phyloP scores from a whole-genome alignment of 2,888 invertebrate species.

The Lysandra bellargus region DNA sequence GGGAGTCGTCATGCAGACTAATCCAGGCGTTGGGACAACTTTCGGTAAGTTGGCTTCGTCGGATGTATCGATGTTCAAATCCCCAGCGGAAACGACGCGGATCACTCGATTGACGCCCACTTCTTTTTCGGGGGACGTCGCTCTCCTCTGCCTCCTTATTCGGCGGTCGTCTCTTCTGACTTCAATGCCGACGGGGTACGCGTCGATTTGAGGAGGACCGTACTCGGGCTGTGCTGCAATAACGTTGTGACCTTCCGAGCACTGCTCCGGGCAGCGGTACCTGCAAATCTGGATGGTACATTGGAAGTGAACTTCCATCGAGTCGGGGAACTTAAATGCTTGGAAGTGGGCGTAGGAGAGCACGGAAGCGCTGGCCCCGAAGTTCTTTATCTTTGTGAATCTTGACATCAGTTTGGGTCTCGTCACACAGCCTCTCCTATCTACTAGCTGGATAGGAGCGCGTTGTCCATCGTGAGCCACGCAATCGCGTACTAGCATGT shows the following conservation, averaged over 20 bases:
- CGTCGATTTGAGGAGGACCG: conserved; percentile 84
- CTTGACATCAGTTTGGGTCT: conserved; percentile 95
- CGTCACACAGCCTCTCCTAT: conserved; percentile 95
- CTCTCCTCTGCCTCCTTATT: conserved; percentile 83
- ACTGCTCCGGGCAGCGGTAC: conserved; percentile 95
- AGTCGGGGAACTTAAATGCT: conserved; percentile 97
- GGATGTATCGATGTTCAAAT: conserved; percentile 89
- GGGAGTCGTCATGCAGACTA: conserved; percentile 97
- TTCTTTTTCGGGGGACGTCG: conserved; percentile 85
- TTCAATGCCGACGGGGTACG: conserved; percentile 81
- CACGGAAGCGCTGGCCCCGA: conserved; percentile 95
- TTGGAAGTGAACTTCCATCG: conserved; percentile 97
- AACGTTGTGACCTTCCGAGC: conserved; percentile 84
- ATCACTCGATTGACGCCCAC: conserved; percentile 94
- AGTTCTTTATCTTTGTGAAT: conserved; percentile 97
- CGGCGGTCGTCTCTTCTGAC: conserved; percentile 87
- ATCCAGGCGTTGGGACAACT: conserved; percentile 84
- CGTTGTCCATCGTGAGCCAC: conserved; percentile 97
- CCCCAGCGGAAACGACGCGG: conserved; percentile 94
- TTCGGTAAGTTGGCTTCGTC: conserved; percentile 83
- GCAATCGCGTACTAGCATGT: conserved; percentile 96
- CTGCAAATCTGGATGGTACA: conserved; percentile 97
- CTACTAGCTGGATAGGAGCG: conserved; percentile 95
- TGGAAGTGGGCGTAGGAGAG: conserved; percentile 96
- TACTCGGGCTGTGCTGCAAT: conserved; percentile 83